Evolutionary conservation across 2,888 invertebrate species (phyloP), one percentile per base, ranked within the genome.

Genomic region (Strigamia crassipes): DNA sequence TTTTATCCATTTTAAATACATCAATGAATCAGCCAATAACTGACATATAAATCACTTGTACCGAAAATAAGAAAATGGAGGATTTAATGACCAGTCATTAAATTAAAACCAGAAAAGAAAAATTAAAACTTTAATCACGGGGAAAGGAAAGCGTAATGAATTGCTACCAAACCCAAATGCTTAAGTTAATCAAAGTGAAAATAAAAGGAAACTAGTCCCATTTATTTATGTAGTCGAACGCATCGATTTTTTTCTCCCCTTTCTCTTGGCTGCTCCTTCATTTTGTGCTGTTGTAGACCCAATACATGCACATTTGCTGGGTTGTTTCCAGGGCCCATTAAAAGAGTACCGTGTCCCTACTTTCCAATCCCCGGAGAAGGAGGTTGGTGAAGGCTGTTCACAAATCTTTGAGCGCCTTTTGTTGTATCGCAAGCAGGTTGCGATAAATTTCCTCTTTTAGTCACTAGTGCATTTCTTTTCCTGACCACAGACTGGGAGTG

Each of bases 241-340:
- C 42, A 51, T 51, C 51, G 51, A 51, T 51, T 51, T 51, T n/a
- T 46, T 46, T 6, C 41, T 46, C 46, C 15, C n/a, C n/a, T n/a
- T 51, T n/a, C 51, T 13, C 42, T 51, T 51, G 4, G 1, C 51
- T 51, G 13, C 51, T 51, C 51, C 18, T 51, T 51, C 51, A 51
- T 51, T 51, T 51, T 51, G n/a, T 51, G 51, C 51, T 18, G 51
- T n/a, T 51, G 51, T 51, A 51, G 51, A 51, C n/a, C 51, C 51
- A 51, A 51, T 51, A 51, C 51, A 51, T 51, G 51, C 51, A 51
- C 51, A 51, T n/a, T n/a, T n/a, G n/a, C n/a, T n/a, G n/a, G n/a
- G n/a, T n/a, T n/a, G n/a, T n/a, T n/a, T n/a, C n/a, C n/a, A n/a
- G n/a, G n/a, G n/a, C n/a, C n/a, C n/a, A n/a, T 51, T 51, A 51